phyloP scores from a whole-genome alignment of 1,140 invertebrate species.

The Drosophila ironensis region DNA sequence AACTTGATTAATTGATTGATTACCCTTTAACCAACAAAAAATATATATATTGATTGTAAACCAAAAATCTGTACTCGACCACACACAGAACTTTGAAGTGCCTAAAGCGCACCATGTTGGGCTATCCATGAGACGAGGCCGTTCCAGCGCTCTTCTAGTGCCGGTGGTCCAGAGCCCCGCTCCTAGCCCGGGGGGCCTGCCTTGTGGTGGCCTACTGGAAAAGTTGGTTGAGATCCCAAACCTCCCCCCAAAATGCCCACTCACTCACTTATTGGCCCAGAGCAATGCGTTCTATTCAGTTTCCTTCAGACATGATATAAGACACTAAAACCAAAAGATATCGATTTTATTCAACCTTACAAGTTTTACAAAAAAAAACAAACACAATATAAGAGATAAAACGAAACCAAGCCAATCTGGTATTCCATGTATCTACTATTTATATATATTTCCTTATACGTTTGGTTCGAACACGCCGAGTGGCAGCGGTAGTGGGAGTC shows the following conservation, averaged over 20 bases:
- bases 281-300: conserved; percentile 63
- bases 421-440: conserved; percentile 41
- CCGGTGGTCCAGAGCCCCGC: conserved; percentile 25
- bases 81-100: conserved; percentile 77
- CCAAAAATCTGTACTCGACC: conserved; percentile 22
- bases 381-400: neutral
- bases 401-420: conserved; percentile 15
- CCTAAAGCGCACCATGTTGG: conserved; percentile 79
- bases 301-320: conserved; percentile 74
- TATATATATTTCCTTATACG: conserved; percentile 53
- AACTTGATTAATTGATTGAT: conserved; percentile 46
- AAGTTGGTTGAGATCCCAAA: conserved; percentile 63
- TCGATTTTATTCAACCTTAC: conserved; percentile 39
- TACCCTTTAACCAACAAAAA: conserved; percentile 36
- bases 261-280: conserved; percentile 32
- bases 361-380: conserved; percentile 20
- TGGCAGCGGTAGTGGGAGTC: conserved; percentile 27
- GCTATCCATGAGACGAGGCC: conserved; percentile 70
- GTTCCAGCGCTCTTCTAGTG: conserved; percentile 67
- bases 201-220: conserved; percentile 58
- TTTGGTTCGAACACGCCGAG: conserved; percentile 45
- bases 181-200: conserved; percentile 22
- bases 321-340: conserved; percentile 64
- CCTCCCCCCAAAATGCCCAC: neutral
- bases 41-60: conserved; percentile 12